Percentiles rank a stretch among this genome's conserved stretches.
phyloP scores from a whole-genome alignment of 1,140 invertebrate species.

The Solen grandis region DNA sequence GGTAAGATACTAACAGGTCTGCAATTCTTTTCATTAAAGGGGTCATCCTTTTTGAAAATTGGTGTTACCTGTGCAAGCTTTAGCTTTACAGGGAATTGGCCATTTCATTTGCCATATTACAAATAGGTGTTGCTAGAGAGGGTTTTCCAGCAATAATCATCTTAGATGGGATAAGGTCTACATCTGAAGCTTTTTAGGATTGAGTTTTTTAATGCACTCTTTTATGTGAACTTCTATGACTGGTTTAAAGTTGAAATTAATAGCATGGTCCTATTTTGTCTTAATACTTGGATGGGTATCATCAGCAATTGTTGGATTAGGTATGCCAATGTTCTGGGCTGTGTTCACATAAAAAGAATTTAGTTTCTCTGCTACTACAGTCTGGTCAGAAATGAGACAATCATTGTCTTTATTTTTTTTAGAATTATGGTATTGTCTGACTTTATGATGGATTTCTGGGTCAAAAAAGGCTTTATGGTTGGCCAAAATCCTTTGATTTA shows the following conservation, averaged over 20 bases:
- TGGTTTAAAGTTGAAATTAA: no score
- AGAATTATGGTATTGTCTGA: no score
- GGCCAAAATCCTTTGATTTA: no score
- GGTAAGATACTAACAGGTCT: constrained; percentile 10
- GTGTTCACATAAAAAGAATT: constrained; percentile 33
- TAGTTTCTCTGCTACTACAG: constrained; percentile 34
- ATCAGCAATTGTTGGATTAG: constrained; percentile 38
- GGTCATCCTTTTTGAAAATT: constrained; percentile 16
- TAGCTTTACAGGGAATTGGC: not conserved
- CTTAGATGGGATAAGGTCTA: constrained; percentile 41
- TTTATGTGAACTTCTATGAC: no score
- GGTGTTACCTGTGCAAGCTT: constrained; percentile 15
- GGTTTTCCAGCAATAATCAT: constrained; percentile 12
- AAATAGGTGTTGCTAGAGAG: constrained; percentile 12
- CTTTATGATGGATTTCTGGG: no score
- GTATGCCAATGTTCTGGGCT: constrained; percentile 26
- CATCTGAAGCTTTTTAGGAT: constrained; percentile 47
- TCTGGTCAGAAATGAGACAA: constrained; percentile 28
- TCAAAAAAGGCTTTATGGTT: no score
- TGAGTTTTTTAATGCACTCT: no score
- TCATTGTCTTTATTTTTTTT: no score
- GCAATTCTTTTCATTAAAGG: constrained; percentile 2
- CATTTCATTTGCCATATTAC: constrained; percentile 10
- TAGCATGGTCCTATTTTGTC: no score
- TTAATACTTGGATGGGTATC: constrained; percentile 25